Percentiles rank a stretch among this genome's conserved stretches.
Evolutionary conservation across 2,113 vertebrate species (phyloP).

Genomic region (Mastomys natalensis): DNA sequence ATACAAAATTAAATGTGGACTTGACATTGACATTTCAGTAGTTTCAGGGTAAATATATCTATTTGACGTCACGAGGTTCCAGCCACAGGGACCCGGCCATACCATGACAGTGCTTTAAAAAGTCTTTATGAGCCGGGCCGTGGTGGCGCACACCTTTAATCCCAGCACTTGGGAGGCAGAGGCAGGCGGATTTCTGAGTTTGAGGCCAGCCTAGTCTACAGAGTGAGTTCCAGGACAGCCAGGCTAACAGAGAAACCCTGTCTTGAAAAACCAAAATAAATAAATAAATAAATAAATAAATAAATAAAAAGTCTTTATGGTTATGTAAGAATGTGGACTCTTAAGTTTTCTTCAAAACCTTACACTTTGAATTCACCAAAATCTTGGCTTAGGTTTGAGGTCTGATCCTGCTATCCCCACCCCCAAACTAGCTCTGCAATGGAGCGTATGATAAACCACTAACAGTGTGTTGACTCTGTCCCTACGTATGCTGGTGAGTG

Average conservation of each 20-base stretch:
- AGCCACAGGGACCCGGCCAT: background rate
- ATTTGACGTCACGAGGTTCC: background rate
- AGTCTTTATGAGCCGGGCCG: no score
- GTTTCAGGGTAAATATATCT: background rate
- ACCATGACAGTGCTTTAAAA: background rate
- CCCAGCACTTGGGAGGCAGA: no score
- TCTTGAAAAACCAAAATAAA: no score
- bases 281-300: no score
- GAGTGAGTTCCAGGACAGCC: no score
- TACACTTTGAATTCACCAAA: constrained; percentile 11
- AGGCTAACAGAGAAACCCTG: no score
- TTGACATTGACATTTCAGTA: background rate
- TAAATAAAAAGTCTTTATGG: background rate
- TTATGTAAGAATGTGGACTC: background rate
- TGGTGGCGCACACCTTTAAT: no score
- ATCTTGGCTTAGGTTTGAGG: constrained; percentile 5
- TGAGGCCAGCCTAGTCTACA: no score
- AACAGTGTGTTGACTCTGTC: background rate
- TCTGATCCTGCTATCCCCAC: background rate
- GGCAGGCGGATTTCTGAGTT: no score
- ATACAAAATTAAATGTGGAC: background rate
- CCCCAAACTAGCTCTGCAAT: background rate
- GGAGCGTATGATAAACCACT: background rate
- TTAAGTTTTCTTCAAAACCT: background rate
- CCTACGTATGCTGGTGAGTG: background rate